Percentiles rank a stretch among this genome's conserved stretches.
These are phyloP conservation scores for Amblyraja radiata DNA, from an alignment of 2,797 vertebrate genomes.

Conservation along the genomic window DNA sequence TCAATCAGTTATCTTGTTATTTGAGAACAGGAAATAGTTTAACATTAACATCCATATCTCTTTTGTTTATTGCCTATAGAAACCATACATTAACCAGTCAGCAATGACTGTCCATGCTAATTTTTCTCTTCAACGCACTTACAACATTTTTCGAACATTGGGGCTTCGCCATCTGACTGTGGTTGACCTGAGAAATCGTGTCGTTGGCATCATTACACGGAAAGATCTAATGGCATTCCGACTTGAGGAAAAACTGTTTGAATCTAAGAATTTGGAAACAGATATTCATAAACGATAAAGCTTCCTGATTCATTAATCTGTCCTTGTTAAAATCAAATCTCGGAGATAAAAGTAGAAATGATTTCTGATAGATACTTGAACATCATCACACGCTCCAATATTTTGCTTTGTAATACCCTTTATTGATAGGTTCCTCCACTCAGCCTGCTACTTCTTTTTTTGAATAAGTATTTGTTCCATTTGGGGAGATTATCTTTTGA, in stretches of 20 bases:
- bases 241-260: slow-evolving; percentile 43
- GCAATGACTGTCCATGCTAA: slow-evolving; percentile 48
- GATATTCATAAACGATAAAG: slow-evolving; percentile 34
- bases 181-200: slow-evolving; percentile 44
- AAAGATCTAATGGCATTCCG: slow-evolving; percentile 47
- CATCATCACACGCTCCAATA: background rate
- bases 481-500: background rate
- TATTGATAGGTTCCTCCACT: background rate
- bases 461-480: background rate
- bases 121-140: slow-evolving; percentile 46
- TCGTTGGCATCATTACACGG: slow-evolving; percentile 47
- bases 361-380: background rate
- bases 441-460: background rate
- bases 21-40: background rate
- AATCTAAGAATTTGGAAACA: slow-evolving; percentile 35
- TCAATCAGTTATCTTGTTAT: background rate
- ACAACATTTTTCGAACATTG: slow-evolving; percentile 46
- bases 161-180: slow-evolving; percentile 48
- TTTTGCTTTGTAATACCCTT: background rate
- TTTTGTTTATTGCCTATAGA: slow-evolving; percentile 44
- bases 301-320: background rate
- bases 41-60: background rate
- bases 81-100: slow-evolving; percentile 51
- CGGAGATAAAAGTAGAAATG: background rate
- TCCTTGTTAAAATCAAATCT: background rate